A percentile compares a stretch with the other conserved stretches of the same genome.
Conservation (phyloP, 2,113 vertebrate genomes). For the Aphyosemion australe region DNA sequence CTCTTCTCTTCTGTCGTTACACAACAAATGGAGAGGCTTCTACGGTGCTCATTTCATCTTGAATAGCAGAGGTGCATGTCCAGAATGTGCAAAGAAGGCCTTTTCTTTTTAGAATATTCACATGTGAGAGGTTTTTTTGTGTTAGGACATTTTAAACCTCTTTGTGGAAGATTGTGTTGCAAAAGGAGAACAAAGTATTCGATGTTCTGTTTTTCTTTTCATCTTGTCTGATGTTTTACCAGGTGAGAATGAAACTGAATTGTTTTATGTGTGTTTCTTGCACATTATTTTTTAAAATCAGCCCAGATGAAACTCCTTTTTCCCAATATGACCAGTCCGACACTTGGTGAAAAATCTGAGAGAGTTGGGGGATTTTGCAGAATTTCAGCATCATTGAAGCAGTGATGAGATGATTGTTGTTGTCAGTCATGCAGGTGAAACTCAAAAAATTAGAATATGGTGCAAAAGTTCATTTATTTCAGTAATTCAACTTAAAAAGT, state of each 20-base stretch:
- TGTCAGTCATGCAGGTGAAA: too few relatives aligned
- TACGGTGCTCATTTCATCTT: conserved; percentile 14
- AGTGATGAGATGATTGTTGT: too few relatives aligned
- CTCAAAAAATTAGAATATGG: too few relatives aligned
- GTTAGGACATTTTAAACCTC: conserved; percentile 4
- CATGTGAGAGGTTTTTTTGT: neutral
- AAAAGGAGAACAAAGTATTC: neutral
- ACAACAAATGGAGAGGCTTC: conserved; percentile 26
- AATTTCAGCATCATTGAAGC: too few relatives aligned
- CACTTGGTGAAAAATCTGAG: conserved; percentile 8
- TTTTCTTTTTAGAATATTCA: neutral
- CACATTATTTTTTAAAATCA: neutral
- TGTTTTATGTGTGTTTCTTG: neutral
- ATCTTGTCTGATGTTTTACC: neutral
- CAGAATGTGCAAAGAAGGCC: neutral
- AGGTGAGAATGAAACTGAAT: neutral
- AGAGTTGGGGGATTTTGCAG: conserved; percentile 11
- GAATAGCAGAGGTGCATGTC: neutral
- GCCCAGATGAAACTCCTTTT: neutral
- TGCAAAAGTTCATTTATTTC: too few relatives aligned
- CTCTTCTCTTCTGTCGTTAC: conserved; percentile 19
- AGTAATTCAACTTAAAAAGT: too few relatives aligned
- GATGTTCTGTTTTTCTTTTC: neutral
- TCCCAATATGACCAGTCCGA: too few relatives aligned
- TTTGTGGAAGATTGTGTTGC: neutral